These are phyloP conservation scores for Nothocercus julius DNA, from an alignment of 2,113 vertebrate species.

Conservation along the genomic window DNA sequence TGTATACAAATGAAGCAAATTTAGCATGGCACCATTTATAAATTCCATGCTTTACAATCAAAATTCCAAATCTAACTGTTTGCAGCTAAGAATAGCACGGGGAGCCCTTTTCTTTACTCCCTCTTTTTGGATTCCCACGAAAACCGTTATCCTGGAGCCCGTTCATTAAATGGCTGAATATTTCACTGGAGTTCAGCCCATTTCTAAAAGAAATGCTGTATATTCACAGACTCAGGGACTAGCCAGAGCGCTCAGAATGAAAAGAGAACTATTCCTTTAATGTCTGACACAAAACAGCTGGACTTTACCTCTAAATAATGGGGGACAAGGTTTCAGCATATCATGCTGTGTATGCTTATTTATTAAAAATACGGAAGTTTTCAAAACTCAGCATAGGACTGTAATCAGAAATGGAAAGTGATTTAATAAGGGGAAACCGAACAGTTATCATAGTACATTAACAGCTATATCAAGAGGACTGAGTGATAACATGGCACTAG, in stretches of 20 bases:
- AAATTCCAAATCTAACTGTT: conserved; percentile 65
- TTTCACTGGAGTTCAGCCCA: conserved; percentile 62
- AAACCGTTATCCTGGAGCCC: conserved; percentile 59
- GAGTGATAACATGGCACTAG: neutral
- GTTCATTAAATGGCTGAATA: conserved; percentile 66
- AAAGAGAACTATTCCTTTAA: neutral
- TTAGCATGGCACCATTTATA: conserved; percentile 68
- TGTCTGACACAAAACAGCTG: conserved; percentile 41
- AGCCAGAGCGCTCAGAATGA: neutral
- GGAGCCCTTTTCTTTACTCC: conserved; percentile 60
- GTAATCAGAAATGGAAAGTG: neutral
- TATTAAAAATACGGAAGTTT: neutral
- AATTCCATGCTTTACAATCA: conserved; percentile 68
- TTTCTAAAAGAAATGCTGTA: conserved; percentile 60
- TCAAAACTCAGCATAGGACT: neutral
- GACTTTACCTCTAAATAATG: neutral
- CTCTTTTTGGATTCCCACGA: conserved; percentile 71
- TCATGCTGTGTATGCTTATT: neutral
- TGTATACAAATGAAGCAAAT: conserved; percentile 64
- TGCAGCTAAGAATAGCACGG: conserved; percentile 70
- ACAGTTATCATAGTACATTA: neutral
- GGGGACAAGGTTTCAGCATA: neutral
- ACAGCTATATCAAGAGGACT: neutral
- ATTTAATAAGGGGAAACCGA: neutral
- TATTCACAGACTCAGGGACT: conserved; percentile 2